phyloP scores from a whole-genome alignment of 2,113 vertebrate genomes.

The Capreolus pygargus region DNA sequence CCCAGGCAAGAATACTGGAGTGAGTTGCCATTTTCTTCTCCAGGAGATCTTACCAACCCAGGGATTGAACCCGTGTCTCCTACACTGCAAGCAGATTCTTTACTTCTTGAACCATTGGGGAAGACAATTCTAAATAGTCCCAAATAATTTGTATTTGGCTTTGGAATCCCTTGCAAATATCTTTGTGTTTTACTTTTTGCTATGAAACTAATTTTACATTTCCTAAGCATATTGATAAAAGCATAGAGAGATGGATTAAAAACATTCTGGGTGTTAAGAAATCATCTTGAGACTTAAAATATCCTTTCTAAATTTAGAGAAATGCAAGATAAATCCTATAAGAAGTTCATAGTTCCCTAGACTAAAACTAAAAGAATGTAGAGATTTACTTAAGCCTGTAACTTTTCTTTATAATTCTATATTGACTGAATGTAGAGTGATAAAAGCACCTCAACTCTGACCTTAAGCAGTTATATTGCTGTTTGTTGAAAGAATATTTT shows the following conservation, averaged over 20 bases:
- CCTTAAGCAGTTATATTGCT: neutral
- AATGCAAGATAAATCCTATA: conserved; percentile 27
- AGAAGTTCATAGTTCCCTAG: neutral
- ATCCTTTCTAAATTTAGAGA: conserved; percentile 37
- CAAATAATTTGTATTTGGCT: neutral
- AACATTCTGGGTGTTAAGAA: neutral
- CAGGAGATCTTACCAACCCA: neutral
- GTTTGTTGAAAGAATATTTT: neutral
- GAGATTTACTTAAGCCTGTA: neutral
- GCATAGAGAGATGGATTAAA: conserved; percentile 9
- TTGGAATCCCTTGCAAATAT: neutral
- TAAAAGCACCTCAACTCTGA: neutral
- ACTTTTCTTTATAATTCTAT: neutral
- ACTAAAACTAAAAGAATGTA: conserved; percentile 32
- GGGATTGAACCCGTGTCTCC: neutral
- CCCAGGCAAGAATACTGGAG: neutral
- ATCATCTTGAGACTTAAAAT: conserved; percentile 37
- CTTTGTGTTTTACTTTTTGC: conserved; percentile 28
- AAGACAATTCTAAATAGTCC: neutral
- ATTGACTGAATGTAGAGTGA: neutral
- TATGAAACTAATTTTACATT: neutral
- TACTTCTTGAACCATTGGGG: neutral
- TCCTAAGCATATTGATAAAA: neutral
- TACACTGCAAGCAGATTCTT: neutral
- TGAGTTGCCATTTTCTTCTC: neutral